Conservation (phyloP, 2,888 invertebrate genomes). For the Maniola hyperantus region DNA sequence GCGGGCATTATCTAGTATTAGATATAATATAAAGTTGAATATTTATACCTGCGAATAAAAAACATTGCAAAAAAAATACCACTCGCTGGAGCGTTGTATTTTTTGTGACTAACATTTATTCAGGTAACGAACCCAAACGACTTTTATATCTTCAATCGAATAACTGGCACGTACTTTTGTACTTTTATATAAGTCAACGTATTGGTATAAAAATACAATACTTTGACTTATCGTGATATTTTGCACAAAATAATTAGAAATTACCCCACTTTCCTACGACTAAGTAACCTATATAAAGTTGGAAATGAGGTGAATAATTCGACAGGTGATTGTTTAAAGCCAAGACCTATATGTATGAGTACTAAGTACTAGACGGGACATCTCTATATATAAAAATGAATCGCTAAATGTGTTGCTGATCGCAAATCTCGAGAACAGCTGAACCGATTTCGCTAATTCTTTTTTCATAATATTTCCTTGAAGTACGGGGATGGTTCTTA, state of each 20-base stretch:
- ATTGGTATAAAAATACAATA: too few relatives aligned
- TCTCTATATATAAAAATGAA: too few relatives aligned
- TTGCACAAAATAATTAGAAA: not conserved
- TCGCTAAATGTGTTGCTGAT: too few relatives aligned
- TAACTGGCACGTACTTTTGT: not conserved
- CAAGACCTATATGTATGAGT: too few relatives aligned
- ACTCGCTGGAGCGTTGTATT: not conserved
- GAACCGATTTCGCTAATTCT: too few relatives aligned
- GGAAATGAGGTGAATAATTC: not conserved
- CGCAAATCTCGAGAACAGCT: too few relatives aligned
- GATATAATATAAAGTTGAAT: too few relatives aligned
- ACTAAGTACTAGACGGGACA: too few relatives aligned
- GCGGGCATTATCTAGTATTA: not conserved
- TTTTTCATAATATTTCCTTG: too few relatives aligned
- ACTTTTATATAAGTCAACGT: too few relatives aligned
- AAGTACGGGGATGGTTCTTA: too few relatives aligned
- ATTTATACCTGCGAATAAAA: not conserved
- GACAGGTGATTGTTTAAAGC: not conserved
- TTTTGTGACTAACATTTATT: not conserved
- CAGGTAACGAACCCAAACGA: not conserved
- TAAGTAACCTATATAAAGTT: not conserved
- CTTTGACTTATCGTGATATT: too few relatives aligned
- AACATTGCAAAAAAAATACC: not conserved
- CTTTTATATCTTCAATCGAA: not conserved
- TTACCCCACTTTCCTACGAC: not conserved